Evolutionary conservation across 2,888 invertebrate species (phyloP).

Genomic region (Orthosia gracilis): DNA sequence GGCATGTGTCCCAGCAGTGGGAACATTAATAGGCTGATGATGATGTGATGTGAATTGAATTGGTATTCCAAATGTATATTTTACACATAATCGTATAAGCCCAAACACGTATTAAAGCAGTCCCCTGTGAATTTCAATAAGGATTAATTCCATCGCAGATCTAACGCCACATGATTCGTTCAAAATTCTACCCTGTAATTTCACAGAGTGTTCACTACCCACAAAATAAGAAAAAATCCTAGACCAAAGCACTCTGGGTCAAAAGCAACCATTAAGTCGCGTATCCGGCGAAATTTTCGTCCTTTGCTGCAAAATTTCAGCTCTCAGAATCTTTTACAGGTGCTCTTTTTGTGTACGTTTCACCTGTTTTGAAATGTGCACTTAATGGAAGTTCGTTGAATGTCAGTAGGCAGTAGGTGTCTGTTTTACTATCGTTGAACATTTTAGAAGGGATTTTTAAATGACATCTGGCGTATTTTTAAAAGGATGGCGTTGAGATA

Average conservation of each 20-base stretch:
- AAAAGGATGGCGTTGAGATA: not conserved
- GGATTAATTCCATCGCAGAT: constrained; percentile 11
- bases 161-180: not conserved
- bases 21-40: too few species aligned
- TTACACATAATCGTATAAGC: constrained; percentile 21
- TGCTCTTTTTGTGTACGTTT: constrained; percentile 35
- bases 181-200: constrained; percentile 1
- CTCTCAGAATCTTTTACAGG: constrained; percentile 48
- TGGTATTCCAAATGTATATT: not conserved
- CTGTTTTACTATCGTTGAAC: not conserved
- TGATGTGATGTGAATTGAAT: too few species aligned
- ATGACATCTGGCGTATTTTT: not conserved
- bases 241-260: constrained; percentile 22
- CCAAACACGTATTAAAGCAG: constrained; percentile 11
- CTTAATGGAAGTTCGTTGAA: constrained; percentile 28
- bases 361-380: constrained; percentile 43
- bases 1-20: too few species aligned
- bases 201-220: not conserved
- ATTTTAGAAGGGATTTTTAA: not conserved
- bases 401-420: not conserved
- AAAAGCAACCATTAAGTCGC: constrained; percentile 37
- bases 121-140: constrained; percentile 19
- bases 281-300: constrained; percentile 38
- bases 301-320: constrained; percentile 45
- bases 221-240: constrained; percentile 6